Evolutionary conservation across 2,113 vertebrate species (phyloP).

Genomic region (Nycticorax nycticorax): DNA sequence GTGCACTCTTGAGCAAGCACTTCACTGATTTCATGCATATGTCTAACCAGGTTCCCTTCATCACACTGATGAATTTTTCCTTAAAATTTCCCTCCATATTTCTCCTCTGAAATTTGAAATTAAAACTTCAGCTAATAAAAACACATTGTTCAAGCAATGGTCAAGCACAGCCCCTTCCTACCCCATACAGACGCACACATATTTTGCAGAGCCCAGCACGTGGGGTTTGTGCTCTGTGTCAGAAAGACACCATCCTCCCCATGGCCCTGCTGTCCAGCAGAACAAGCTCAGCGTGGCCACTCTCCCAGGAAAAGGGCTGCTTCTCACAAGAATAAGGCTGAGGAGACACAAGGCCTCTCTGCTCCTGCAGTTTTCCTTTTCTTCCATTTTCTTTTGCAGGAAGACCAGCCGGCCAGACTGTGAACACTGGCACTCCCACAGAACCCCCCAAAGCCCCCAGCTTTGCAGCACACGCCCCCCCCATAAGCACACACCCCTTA

Average conservation of each 20-base stretch:
- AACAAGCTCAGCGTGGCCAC: not conserved
- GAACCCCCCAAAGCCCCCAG: not conserved
- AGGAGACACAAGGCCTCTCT: not conserved
- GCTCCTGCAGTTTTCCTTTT: not conserved
- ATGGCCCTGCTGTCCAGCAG: not conserved
- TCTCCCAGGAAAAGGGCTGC: not conserved
- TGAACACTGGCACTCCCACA: not conserved
- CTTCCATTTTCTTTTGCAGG: not conserved
- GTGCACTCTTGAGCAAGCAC: not conserved
- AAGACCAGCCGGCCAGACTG: accelerated
- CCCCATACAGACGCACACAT: not conserved
- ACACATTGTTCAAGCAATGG: not conserved
- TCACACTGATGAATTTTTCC: not conserved
- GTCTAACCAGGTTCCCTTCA: not conserved
- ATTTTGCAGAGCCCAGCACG: not conserved
- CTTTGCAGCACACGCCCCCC: not conserved
- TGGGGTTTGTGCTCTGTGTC: not conserved
- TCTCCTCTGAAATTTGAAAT: not conserved
- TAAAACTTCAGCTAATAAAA: not conserved
- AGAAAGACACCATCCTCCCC: not conserved
- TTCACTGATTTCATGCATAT: not conserved
- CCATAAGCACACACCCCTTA: not conserved
- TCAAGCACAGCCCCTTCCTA: not conserved
- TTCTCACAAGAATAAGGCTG: not conserved
- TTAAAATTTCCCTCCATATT: not conserved